Evolutionary conservation across 2,113 vertebrate genomes (phyloP).

Genomic region (Jacana jacana): DNA sequence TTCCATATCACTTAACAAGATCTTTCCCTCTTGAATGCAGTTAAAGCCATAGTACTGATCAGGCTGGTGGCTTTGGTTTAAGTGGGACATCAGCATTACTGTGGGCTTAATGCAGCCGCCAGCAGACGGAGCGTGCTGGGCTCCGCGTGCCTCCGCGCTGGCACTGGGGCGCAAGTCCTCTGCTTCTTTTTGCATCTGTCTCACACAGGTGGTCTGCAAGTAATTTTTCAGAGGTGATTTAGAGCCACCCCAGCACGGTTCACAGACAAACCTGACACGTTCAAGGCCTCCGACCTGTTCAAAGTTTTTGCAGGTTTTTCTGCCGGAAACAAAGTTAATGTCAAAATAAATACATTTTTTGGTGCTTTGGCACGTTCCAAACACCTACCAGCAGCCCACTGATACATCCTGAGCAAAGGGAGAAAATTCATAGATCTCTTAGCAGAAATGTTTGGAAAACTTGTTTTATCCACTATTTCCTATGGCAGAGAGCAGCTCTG

Average conservation of each 20-base stretch:
- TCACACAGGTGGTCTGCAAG: background rate
- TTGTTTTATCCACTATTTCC: background rate
- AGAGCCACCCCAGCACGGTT: background rate
- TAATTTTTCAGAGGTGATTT: background rate
- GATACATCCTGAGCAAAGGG: background rate
- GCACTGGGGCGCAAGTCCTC: background rate
- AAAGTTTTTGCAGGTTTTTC: background rate
- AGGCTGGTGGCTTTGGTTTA: background rate
- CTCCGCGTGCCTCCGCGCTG: background rate
- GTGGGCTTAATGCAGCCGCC: background rate
- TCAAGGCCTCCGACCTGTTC: background rate
- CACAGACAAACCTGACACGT: background rate
- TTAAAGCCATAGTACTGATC: background rate
- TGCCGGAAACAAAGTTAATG: background rate
- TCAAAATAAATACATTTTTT: background rate
- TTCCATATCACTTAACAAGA: background rate
- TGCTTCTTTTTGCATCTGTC: background rate
- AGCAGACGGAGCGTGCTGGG: background rate
- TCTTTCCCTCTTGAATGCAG: background rate
- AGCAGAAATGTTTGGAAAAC: background rate
- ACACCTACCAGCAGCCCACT: background rate
- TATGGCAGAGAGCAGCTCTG: background rate
- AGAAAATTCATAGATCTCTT: background rate
- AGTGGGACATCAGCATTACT: background rate
- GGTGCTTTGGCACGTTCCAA: background rate